A percentile compares a stretch with the other conserved stretches of the same genome.
phyloP scores from a whole-genome alignment of 1,140 invertebrate genomes.

The Choristoneura fumiferana region DNA sequence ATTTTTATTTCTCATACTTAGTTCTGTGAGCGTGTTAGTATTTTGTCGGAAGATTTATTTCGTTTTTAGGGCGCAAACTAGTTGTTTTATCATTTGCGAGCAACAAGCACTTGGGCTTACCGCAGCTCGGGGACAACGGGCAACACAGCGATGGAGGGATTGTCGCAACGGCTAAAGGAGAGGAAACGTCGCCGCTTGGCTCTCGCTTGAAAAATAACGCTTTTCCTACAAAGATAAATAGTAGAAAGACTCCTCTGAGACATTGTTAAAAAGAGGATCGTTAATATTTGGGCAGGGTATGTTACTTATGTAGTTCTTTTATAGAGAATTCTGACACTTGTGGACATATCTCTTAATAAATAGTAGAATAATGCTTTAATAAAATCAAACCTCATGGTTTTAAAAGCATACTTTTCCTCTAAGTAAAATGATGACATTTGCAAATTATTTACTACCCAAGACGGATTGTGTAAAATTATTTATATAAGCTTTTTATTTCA shows the following conservation, averaged over 20 bases:
- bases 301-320: slow-evolving; percentile 4
- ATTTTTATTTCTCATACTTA: too few relatives aligned
- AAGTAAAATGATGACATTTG: too few relatives aligned
- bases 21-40: too few relatives aligned
- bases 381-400: too few relatives aligned
- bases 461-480: too few relatives aligned
- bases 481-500: too few relatives aligned
- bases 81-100: slow-evolving; percentile 66
- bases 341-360: too few relatives aligned
- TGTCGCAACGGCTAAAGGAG: slow-evolving; percentile 31
- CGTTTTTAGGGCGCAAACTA: slow-evolving; percentile 43
- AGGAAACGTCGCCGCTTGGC: slow-evolving; percentile 37
- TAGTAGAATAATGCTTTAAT: too few relatives aligned
- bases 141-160: slow-evolving; percentile 38
- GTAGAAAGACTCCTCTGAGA: slow-evolving; percentile 10
- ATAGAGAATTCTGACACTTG: too few relatives aligned
- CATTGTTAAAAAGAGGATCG: slow-evolving; percentile 19
- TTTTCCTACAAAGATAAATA: slow-evolving; percentile 27
- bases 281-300: slow-evolving; percentile 21
- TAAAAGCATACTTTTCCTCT: too few relatives aligned
- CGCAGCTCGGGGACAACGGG: slow-evolving; percentile 37
- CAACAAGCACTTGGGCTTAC: slow-evolving; percentile 60
- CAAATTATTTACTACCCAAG: too few relatives aligned
- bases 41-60: slow-evolving; percentile 33
- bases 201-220: slow-evolving; percentile 39